These are phyloP conservation scores for Helobdella robusta DNA, from an alignment of 2,888 invertebrate genomes.

Conservation along the genomic window DNA sequence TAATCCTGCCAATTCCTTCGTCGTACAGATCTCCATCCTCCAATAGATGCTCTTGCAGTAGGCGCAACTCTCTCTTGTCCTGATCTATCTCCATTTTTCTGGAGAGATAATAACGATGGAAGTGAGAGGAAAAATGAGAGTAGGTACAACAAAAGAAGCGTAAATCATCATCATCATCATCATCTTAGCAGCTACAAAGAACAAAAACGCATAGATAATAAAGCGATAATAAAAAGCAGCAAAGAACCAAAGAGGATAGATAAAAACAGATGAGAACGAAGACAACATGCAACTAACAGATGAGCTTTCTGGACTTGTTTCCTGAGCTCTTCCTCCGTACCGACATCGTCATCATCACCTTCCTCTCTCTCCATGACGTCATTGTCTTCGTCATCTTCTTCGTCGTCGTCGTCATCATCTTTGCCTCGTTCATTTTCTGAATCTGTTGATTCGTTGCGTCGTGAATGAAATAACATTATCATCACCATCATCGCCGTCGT, in stretches of 20 bases:
- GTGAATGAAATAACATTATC: too few species aligned
- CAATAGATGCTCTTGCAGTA: constrained; percentile 74
- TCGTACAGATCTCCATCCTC: constrained; percentile 77
- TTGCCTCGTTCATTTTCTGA: background rate
- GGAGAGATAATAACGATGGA: too few species aligned
- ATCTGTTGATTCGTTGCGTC: too few species aligned
- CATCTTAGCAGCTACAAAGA: too few species aligned
- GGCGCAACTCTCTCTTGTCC: constrained; percentile 72
- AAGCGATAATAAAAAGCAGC: too few species aligned
- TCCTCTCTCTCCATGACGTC: constrained; percentile 66
- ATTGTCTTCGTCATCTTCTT: constrained; percentile 54
- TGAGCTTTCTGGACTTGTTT: constrained; percentile 74
- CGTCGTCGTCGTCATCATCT: constrained; percentile 11
- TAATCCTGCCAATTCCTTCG: constrained; percentile 65
- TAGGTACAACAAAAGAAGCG: too few species aligned
- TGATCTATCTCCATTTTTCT: constrained; percentile 72
- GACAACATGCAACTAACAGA: constrained; percentile 56
- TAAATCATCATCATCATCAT: too few species aligned
- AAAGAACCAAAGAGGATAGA: background rate
- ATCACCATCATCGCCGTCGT: too few species aligned
- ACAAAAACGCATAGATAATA: too few species aligned
- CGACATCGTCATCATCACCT: constrained; percentile 70
- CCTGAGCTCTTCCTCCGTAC: constrained; percentile 65
- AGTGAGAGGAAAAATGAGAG: too few species aligned
- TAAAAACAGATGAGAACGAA: too few species aligned